Evolutionary conservation across 2,797 vertebrate species (phyloP).

Genomic region (Phataginus tricuspis): DNA sequence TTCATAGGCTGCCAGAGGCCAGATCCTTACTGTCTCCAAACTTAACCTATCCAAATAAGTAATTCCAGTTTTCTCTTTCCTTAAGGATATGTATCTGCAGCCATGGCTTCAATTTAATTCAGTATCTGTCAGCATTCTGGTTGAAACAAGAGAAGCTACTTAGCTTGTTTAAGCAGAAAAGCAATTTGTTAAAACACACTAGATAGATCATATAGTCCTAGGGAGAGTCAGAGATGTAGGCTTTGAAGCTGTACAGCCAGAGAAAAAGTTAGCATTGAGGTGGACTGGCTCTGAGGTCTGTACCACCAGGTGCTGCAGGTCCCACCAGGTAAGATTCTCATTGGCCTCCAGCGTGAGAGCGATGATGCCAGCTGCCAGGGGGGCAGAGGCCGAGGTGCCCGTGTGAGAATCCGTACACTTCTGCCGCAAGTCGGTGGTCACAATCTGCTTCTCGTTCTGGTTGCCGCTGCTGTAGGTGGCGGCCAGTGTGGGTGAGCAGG

Average conservation of each 20-base stretch:
- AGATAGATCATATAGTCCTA: background rate
- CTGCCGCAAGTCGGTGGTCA: slow-evolving; percentile 77
- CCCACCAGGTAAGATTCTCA: too few species aligned
- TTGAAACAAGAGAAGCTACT: background rate
- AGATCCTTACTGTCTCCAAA: background rate
- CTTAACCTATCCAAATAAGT: background rate
- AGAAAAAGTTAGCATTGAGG: background rate
- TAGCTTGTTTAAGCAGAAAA: slow-evolving; percentile 40
- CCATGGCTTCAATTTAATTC: background rate
- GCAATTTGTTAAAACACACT: background rate
- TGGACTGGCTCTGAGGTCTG: too few species aligned
- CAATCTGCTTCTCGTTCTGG: slow-evolving; percentile 97
- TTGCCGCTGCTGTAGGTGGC: slow-evolving; percentile 98
- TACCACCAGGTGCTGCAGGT: too few species aligned
- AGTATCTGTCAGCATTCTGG: background rate
- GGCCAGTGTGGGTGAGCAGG: slow-evolving; percentile 97
- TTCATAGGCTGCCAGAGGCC: background rate
- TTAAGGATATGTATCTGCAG: background rate
- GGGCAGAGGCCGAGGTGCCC: too few species aligned
- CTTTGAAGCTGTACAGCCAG: background rate
- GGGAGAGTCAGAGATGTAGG: background rate
- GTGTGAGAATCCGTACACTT: too few species aligned
- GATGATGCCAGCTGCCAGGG: too few species aligned
- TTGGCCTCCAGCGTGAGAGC: too few species aligned
- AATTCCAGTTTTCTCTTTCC: background rate